Evolutionary conservation across 92 coral and sea anemone genomes (phyloP).

Genomic region (Plumapathes pennacea): DNA sequence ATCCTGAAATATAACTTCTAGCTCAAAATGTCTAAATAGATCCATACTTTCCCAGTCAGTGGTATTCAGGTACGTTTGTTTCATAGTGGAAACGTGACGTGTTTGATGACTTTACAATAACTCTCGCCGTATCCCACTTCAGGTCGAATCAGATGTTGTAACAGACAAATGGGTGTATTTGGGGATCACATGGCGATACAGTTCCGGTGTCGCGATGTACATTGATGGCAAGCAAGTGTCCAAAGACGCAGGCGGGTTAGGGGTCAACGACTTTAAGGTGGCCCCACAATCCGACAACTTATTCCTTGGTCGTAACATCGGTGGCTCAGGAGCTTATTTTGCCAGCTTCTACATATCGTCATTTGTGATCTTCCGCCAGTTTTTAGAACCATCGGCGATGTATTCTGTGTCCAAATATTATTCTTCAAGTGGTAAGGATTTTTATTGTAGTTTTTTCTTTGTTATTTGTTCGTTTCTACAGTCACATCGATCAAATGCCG

Average conservation of each 20-base stretch:
- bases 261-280: conserved; percentile 51
- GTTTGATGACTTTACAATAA: too few species aligned
- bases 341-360: conserved; percentile 77
- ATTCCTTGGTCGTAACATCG: conserved; percentile 83
- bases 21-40: too few species aligned
- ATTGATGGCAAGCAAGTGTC: conserved; percentile 61
- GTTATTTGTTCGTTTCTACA: too few species aligned
- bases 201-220: conserved; percentile 65
- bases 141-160: conserved; percentile 75
- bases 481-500: too few species aligned
- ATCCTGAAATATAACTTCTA: too few species aligned
- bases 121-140: too few species aligned
- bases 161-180: conserved; percentile 80
- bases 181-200: conserved; percentile 71
- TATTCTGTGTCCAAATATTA: conserved; percentile 68
- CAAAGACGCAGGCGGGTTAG: conserved; percentile 67
- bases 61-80: too few species aligned
- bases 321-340: conserved; percentile 62
- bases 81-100: too few species aligned
- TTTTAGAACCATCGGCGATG: conserved; percentile 47
- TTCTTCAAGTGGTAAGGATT: conserved; percentile 62
- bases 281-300: conserved; percentile 60
- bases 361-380: conserved; percentile 75
- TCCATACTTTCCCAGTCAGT: too few species aligned
- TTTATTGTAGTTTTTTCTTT: neutral